These are phyloP conservation scores for Myiotriccus ornatus DNA, from an alignment of 2,797 vertebrate genomes.

Conservation along the genomic window DNA sequence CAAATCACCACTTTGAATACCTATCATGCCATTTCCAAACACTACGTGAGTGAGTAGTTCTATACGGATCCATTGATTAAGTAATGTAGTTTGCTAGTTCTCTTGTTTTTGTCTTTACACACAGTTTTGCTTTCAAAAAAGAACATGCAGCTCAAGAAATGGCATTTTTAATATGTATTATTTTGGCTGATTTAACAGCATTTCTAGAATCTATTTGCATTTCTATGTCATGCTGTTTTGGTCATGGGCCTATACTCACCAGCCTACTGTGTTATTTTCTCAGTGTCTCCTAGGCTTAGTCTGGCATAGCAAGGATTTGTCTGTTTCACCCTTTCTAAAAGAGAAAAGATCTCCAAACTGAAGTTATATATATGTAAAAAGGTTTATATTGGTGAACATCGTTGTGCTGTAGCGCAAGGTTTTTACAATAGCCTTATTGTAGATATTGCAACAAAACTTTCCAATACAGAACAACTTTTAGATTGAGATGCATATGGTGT, in stretches of 20 bases:
- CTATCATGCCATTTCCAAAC: not conserved
- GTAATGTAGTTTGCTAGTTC: not conserved
- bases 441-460: not conserved
- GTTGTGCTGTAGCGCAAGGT: not conserved
- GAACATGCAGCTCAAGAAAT: not conserved
- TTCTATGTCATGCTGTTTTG: not conserved
- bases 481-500: not conserved
- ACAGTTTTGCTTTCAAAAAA: not conserved
- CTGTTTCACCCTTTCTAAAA: not conserved
- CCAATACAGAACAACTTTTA: not conserved
- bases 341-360: not conserved
- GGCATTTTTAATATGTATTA: not conserved
- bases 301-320: not conserved
- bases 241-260: not conserved
- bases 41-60: not conserved
- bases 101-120: not conserved
- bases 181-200: not conserved
- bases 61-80: not conserved
- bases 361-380: not conserved
- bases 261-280: not conserved
- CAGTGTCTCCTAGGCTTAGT: not conserved
- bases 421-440: not conserved
- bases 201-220: not conserved
- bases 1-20: not conserved
- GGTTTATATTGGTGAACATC: not conserved